Conservation (phyloP, 2,888 invertebrate species). For the Trichopoda pennipes region DNA sequence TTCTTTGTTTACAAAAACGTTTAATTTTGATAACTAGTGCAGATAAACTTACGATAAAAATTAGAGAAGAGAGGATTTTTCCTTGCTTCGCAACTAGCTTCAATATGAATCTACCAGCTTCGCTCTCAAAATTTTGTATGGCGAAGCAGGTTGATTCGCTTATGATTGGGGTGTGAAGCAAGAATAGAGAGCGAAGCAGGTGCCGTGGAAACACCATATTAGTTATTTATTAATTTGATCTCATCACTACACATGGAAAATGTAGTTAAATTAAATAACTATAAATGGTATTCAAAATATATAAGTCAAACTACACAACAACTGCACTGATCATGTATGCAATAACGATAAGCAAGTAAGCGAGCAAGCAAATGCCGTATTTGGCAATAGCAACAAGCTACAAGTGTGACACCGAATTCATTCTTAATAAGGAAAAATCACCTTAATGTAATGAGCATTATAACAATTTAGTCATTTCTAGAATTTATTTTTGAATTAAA, state of each 20-base stretch:
- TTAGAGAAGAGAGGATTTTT: no score
- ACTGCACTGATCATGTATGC: constrained; percentile 6
- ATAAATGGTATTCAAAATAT: constrained; percentile 41
- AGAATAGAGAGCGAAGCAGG: no score
- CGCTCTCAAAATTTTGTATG: no score
- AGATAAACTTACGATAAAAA: no score
- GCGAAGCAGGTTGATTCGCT: no score
- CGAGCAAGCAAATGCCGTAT: constrained; percentile 33
- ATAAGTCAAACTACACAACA: constrained; percentile 5
- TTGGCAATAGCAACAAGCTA: constrained; percentile 48
- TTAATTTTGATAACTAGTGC: no score
- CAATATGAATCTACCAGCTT: no score
- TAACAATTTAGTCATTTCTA: constrained; percentile 35
- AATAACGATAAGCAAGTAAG: constrained; percentile 48
- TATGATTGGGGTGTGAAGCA: no score
- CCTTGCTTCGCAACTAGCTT: no score
- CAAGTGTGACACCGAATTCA: constrained; percentile 26
- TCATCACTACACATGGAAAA: background rate
- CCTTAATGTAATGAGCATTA: constrained; percentile 33
- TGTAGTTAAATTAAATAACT: constrained; percentile 39
- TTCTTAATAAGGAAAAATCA: constrained; percentile 55
- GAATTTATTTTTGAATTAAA: constrained; percentile 1
- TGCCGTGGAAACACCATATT: no score
- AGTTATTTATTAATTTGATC: background rate
- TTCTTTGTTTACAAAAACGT: no score